Evolutionary conservation across 1,140 invertebrate species (phyloP).

Genomic region (Cydia pomonella): DNA sequence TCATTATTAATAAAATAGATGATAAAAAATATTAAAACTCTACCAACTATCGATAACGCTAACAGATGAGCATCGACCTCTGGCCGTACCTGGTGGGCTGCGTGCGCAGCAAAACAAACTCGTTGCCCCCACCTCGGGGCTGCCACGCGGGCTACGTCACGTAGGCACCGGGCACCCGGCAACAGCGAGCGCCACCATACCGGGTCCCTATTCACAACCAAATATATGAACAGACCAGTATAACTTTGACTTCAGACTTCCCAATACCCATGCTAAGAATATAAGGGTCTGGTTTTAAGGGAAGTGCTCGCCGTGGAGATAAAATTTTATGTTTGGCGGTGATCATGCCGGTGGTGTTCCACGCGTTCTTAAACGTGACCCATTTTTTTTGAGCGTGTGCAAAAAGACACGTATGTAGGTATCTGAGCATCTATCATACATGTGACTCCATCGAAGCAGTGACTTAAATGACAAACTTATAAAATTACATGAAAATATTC

Average conservation of each 20-base stretch:
- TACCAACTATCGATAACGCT: conserved; percentile 24
- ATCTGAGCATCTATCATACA: not conserved
- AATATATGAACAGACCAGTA: not conserved
- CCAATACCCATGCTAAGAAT: not conserved
- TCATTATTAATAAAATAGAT: too few relatives aligned
- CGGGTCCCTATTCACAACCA: not conserved
- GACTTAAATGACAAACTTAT: too few relatives aligned
- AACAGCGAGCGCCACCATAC: conserved; percentile 9
- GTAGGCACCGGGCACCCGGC: conserved; percentile 60
- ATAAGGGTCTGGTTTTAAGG: not conserved
- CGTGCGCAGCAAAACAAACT: conserved; percentile 66
- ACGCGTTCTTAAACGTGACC: not conserved
- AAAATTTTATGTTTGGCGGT: not conserved
- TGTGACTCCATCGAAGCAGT: too few relatives aligned
- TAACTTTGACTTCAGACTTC: not conserved
- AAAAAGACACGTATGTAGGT: not conserved
- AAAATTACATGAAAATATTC: too few relatives aligned
- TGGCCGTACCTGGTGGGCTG: conserved; percentile 44
- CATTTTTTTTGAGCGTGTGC: not conserved
- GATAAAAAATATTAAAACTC: too few relatives aligned
- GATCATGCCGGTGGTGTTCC: not conserved
- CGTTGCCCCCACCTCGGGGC: conserved; percentile 45
- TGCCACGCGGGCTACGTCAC: conserved; percentile 73
- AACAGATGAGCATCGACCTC: conserved; percentile 44
- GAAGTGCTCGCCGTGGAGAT: not conserved